phyloP scores from a whole-genome alignment of 2,797 vertebrate species.

The Parauchenoglanis ngamensis region DNA sequence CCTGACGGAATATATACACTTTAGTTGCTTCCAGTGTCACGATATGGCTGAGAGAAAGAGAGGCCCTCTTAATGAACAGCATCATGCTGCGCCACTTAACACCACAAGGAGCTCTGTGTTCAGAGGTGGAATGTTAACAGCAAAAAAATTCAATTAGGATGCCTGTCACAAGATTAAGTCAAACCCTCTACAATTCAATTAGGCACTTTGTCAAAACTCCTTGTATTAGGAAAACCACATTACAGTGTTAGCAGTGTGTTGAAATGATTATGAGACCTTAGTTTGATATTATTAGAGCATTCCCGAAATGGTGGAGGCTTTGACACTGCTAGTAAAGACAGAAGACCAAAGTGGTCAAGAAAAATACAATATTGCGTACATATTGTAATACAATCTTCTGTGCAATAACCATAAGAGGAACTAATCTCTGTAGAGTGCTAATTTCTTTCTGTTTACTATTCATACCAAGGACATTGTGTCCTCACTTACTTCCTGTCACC shows the following conservation, averaged over 20 bases:
- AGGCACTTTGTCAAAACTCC: slow-evolving; percentile 43
- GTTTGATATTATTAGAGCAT: neutral
- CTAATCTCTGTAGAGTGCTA: neutral
- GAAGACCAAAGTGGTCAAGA: neutral
- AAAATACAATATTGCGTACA: neutral
- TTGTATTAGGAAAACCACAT: slow-evolving; percentile 44
- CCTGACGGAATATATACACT: neutral
- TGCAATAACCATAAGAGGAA: neutral
- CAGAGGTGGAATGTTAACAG: slow-evolving; percentile 50
- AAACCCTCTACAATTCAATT: slow-evolving; percentile 64
- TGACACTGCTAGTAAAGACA: too few species aligned
- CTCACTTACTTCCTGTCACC: slow-evolving; percentile 11
- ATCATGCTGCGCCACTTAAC: slow-evolving; percentile 70
- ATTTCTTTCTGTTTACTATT: slow-evolving; percentile 2
- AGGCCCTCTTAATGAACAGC: slow-evolving; percentile 57
- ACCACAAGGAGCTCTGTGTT: slow-evolving; percentile 62
- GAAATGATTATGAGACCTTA: neutral
- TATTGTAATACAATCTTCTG: neutral
- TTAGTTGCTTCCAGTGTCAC: neutral
- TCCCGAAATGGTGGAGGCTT: neutral
- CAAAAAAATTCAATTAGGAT: slow-evolving; percentile 61
- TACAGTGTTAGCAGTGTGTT: slow-evolving; percentile 22
- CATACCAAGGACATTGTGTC: neutral
- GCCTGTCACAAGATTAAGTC: slow-evolving; percentile 69
- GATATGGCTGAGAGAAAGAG: slow-evolving; percentile 43